Base-by-base conservation (phyloP, 2,797 vertebrate species). In the Mormyrops boulengeri region DNA sequence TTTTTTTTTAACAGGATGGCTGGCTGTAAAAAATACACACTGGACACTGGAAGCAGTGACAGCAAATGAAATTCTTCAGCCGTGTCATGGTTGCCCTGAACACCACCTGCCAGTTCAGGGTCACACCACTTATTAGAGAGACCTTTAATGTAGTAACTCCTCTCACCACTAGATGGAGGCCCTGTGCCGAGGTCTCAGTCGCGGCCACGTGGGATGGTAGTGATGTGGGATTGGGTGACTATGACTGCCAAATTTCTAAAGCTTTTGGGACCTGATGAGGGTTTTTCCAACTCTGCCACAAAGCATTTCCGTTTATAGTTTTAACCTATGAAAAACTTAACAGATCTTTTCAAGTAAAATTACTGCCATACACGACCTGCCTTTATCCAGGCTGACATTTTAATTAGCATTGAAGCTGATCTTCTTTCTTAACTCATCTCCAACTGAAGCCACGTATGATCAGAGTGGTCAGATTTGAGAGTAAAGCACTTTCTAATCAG, bases 51-150 rank as follows among this genome's bases (percentile, higher is more conserved):
- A 80, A 89, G 62, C 80, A n/a, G 80, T 91, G 91, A 88, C 85
- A 84, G 90, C 85, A 90, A 85, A 8, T 30, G 90, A 90, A 93
- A 91, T 93, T 93, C 93, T 94, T 92, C 93, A 92, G 92, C 91
- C 92, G 92, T 41, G 93, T 94, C 90, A 14, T 90, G 92, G 93
- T 92, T 90, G 34, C 89, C 86, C 52, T 17, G 11, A 44, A 89
- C 88, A 89, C 89, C 90, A 90, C 89, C 12, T 5, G 41, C 6
- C 47, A 90, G 77, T 85, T 87, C 50, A 87, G 17, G 69, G 34
- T 41, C 88, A 88, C 73, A 3, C 26, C 62, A 30, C 11, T 4
- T 69, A 89, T 91, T 91, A 92, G 90, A 90, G 90, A 89, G 26
- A 17, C n/a, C 85, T n/a, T 41, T 57, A 11, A 22, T 4, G 53